Evolutionary conservation across 2,113 vertebrate species (phyloP).

Genomic region (Rhinoderma darwinii): DNA sequence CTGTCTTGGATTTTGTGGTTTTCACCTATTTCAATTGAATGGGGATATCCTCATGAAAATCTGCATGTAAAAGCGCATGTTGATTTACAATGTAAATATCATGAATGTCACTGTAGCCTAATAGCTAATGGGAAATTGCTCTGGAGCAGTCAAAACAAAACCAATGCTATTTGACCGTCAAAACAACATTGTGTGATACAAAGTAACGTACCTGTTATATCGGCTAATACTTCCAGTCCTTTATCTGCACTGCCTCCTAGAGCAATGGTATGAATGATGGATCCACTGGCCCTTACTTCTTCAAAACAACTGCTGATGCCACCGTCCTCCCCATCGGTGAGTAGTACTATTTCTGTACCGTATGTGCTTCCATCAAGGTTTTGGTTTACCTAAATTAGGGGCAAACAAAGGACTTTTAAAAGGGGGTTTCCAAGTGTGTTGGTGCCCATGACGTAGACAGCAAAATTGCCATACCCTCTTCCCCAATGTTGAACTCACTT

Average conservation of each 20-base stretch:
- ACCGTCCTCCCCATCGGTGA: conserved; percentile 70
- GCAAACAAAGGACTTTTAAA: not conserved
- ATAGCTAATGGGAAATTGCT: too few species aligned
- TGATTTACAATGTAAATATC: too few species aligned
- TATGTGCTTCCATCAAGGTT: conserved; percentile 54
- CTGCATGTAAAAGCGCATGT: too few species aligned
- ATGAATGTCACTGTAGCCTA: too few species aligned
- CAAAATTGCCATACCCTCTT: too few species aligned
- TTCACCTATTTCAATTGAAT: too few species aligned
- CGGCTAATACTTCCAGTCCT: conserved; percentile 66
- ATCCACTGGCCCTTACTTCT: conserved; percentile 61
- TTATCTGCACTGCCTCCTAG: conserved; percentile 64
- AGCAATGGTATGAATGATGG: conserved; percentile 70
- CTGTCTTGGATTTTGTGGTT: too few species aligned
- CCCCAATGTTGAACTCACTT: too few species aligned
- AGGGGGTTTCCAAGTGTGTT: not conserved
- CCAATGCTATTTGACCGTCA: not conserved
- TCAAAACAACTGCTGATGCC: conserved; percentile 47
- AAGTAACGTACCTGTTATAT: conserved; percentile 63
- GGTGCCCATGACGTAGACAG: not conserved
- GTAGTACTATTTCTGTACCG: conserved; percentile 71
- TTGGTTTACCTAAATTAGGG: conserved; percentile 63
- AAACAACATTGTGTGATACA: not conserved
- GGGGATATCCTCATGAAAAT: too few species aligned
- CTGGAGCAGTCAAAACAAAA: not conserved